Base-by-base conservation (phyloP, 2,888 invertebrate genomes). In the Tolmerus cingulatus region DNA sequence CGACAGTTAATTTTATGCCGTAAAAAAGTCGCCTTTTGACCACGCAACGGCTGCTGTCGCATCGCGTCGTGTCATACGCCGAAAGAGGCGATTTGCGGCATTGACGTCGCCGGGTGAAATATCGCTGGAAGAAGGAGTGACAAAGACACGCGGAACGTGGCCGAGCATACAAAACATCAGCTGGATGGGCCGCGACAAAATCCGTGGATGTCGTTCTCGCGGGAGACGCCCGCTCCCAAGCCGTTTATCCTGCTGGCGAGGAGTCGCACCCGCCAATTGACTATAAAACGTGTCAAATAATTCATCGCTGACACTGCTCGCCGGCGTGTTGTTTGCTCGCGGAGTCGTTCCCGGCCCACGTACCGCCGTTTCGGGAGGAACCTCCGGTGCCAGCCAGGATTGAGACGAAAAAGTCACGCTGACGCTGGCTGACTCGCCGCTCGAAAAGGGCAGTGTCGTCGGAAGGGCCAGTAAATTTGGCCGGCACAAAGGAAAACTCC, bases 241-340 rank as follows among this genome's bases (percentile, higher is more conserved):
- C 46, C 74, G 27, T 74, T 85, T 51, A 37, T 85, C 85, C 85
- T 85, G 27, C n/a, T 2, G 5, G 30, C 37, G 34, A 84, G 57
- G 57, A 57, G 34, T 84, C 82, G 40, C 23, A 40, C 5, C 66
- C 30, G 23, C 30, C 78, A 86, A 86, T 86, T 86, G 79, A 86
- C 79, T 57, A 79, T 86, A 86, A 79, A 79, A 86, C 40, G 43
- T 55, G 57, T 86, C 86, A 79, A n/a, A 86, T 86, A 86, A 86
- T 27, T 86, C 86, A 86, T 86, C 79, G 78, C n/a, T 78, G 78
- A 86, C 86, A 86, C 43, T 85, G 46, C 27, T 85, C 23, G 85
- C n/a, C 23, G 85, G 43, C 27, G 46, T 51, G 43, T 85, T 74
- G 27, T 27, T 85, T 27, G 85, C 57, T 85, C 27, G 8, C 85